These are phyloP conservation scores for Actinostola sp. DNA, from an alignment of 92 coral and sea anemone species.

Conservation along the genomic window DNA sequence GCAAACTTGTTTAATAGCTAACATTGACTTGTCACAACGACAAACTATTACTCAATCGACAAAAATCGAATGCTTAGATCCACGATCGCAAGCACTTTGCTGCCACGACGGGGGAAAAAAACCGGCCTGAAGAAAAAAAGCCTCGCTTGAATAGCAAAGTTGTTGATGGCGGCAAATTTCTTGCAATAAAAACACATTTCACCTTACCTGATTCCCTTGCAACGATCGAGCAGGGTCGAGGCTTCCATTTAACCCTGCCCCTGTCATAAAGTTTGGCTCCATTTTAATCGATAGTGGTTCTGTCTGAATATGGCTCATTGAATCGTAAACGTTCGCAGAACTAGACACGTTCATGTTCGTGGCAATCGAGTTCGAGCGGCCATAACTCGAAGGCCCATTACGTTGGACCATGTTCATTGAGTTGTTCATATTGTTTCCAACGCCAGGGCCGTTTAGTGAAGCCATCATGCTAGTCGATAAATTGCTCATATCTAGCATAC, in stretches of 20 bases:
- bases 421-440: constrained; percentile 73
- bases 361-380: constrained; percentile 62
- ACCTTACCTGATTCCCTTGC: constrained; percentile 82
- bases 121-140: not conserved
- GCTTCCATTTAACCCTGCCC: constrained; percentile 81
- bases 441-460: constrained; percentile 83
- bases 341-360: constrained; percentile 76
- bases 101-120: constrained; percentile 14
- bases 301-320: constrained; percentile 68
- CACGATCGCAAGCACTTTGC: not conserved
- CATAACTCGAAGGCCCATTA: constrained; percentile 69
- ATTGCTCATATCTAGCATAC: constrained; percentile 74
- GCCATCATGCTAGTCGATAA: constrained; percentile 77
- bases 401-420: constrained; percentile 67
- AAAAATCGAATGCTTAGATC: not conserved
- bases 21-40: constrained; percentile 19
- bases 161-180: constrained; percentile 44
- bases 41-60: constrained; percentile 11
- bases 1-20: constrained; percentile 20
- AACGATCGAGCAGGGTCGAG: constrained; percentile 73
- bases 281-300: constrained; percentile 70
- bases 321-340: constrained; percentile 70
- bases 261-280: constrained; percentile 68
- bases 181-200: constrained; percentile 17
- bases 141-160: constrained; percentile 9